Conservation (phyloP, 2,797 vertebrate genomes). For the Phylloscopus collybita region DNA sequence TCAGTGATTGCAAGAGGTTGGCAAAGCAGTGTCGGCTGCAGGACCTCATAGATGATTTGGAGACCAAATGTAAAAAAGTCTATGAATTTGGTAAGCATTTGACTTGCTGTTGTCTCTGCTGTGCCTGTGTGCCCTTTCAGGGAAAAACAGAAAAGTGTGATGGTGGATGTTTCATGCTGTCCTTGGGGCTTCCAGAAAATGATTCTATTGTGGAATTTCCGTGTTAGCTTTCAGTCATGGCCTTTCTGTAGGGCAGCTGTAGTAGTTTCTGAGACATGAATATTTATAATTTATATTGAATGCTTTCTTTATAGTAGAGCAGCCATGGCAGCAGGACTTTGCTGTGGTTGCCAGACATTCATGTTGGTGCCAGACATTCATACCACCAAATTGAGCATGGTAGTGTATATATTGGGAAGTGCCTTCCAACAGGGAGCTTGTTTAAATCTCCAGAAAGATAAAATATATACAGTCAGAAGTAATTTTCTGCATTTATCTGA, state of each 20-base stretch:
- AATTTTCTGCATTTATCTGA: not conserved
- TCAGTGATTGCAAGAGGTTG: slow-evolving; percentile 90
- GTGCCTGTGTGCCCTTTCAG: not conserved
- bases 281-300: not conserved
- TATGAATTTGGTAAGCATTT: slow-evolving; percentile 89
- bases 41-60: slow-evolving; percentile 90
- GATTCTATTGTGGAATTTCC: not conserved
- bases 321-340: not conserved
- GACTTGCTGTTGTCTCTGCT: not conserved
- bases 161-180: not conserved
- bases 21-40: slow-evolving; percentile 95
- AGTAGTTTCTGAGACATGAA: not conserved
- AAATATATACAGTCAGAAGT: not conserved
- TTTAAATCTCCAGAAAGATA: not conserved
- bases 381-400: not conserved
- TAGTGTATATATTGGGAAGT: not conserved
- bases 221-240: not conserved
- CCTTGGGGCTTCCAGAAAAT: not conserved
- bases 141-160: not conserved
- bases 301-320: not conserved
- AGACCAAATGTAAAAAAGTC: slow-evolving; percentile 92
- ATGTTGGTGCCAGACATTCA: not conserved
- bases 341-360: not conserved
- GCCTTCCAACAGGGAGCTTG: not conserved
- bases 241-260: not conserved